These are phyloP conservation scores for Cephalopachus bancanus DNA, from an alignment of 2,797 vertebrate genomes.

Conservation along the genomic window DNA sequence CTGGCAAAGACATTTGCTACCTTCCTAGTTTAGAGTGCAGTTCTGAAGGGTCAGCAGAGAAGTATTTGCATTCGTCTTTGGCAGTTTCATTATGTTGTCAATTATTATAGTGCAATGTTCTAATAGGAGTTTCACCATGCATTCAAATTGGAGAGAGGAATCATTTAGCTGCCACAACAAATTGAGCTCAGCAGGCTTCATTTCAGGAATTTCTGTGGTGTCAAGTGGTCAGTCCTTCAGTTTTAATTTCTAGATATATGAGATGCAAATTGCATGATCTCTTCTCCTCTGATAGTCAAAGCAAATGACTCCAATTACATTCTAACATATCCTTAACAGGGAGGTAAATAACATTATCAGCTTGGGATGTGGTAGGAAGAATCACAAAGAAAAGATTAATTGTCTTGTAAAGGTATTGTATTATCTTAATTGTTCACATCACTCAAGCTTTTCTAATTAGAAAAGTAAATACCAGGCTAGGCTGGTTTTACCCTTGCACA, in stretches of 20 bases:
- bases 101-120: constrained; percentile 78
- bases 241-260: constrained; percentile 88
- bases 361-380: constrained; percentile 68
- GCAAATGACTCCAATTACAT: constrained; percentile 85
- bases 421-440: constrained; percentile 83
- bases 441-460: constrained; percentile 84
- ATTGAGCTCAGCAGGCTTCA: constrained; percentile 86
- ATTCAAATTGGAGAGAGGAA: constrained; percentile 84
- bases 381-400: constrained; percentile 85
- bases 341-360: constrained; percentile 86
- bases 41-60: constrained; percentile 73
- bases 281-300: constrained; percentile 82
- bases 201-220: constrained; percentile 86
- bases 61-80: constrained; percentile 70
- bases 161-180: constrained; percentile 86
- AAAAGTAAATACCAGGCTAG: constrained; percentile 82
- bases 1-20: constrained; percentile 25
- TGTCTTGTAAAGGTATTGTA: constrained; percentile 81
- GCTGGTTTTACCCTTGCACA: constrained; percentile 71
- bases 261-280: constrained; percentile 87
- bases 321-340: constrained; percentile 79
- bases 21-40: constrained; percentile 16
- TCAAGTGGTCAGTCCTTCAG: constrained; percentile 88
- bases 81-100: constrained; percentile 81
- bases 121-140: constrained; percentile 85